A percentile compares a stretch with the other conserved stretches of the same genome.
These are phyloP conservation scores for Trinorchestia longiramus DNA, from an alignment of 1,140 invertebrate genomes.

Conservation along the genomic window DNA sequence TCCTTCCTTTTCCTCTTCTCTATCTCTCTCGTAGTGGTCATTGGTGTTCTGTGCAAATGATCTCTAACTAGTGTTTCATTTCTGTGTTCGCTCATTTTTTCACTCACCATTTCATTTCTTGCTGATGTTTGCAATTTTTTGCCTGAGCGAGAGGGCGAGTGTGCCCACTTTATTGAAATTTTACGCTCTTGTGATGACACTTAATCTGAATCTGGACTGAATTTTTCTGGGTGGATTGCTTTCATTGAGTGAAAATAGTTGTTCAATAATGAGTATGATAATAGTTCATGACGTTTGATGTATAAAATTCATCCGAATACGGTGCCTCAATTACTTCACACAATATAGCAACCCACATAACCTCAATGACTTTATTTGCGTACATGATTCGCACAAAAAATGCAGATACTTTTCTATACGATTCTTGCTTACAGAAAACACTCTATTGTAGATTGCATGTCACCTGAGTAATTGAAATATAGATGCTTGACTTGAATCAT, in stretches of 20 bases:
- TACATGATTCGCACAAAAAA: background rate
- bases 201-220: background rate
- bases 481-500: background rate
- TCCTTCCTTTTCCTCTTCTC: too few species aligned
- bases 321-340: background rate
- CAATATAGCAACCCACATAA: too few species aligned
- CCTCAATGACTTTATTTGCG: background rate
- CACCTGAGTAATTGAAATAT: background rate
- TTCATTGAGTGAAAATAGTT: background rate
- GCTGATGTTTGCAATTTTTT: background rate
- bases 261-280: background rate
- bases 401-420: background rate
- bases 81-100: background rate
- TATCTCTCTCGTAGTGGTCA: too few species aligned
- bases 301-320: too few species aligned
- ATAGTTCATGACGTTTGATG: too few species aligned
- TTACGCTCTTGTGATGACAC: background rate
- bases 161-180: background rate
- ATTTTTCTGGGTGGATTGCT: background rate
- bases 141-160: background rate
- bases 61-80: background rate
- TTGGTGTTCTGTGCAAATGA: too few species aligned
- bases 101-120: background rate
- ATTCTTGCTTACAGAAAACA: background rate
- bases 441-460: background rate